Percentiles rank a stretch among this genome's conserved stretches.
These are phyloP conservation scores for Chionis minor DNA, from an alignment of 2,113 vertebrate genomes.

Conservation along the genomic window DNA sequence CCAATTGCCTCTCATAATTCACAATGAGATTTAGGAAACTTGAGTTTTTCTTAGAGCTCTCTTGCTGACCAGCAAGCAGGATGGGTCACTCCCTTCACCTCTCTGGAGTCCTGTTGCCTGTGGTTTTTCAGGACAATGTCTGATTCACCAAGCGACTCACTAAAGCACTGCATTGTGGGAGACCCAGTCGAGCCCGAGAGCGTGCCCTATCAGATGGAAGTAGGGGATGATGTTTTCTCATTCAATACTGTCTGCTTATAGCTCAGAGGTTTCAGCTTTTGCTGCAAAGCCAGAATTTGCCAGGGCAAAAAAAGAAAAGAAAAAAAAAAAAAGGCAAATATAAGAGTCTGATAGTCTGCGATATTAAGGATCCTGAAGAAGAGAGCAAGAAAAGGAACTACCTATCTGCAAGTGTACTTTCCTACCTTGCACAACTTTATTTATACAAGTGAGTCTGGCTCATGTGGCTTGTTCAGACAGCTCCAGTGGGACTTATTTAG, in stretches of 20 bases:
- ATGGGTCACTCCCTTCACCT: background rate
- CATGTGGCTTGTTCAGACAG: background rate
- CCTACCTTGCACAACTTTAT: background rate
- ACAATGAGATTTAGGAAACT: background rate
- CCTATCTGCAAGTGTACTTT: background rate
- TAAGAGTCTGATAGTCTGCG: background rate
- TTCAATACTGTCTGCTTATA: background rate
- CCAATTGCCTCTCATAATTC: background rate
- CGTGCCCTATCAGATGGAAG: background rate
- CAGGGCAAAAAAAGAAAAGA: background rate
- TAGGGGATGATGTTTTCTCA: background rate
- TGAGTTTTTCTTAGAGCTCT: background rate
- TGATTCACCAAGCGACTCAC: background rate
- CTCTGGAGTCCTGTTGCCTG: background rate
- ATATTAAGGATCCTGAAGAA: background rate
- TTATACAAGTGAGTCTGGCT: background rate
- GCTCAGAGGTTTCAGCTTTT: background rate
- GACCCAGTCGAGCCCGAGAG: background rate
- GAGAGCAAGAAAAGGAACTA: background rate
- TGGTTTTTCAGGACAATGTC: background rate
- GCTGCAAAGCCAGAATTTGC: background rate
- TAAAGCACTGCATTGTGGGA: background rate
- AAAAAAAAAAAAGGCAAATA: background rate
- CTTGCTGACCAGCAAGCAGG: background rate
- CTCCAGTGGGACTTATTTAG: background rate